A percentile compares a stretch with the other conserved stretches of the same genome.
phyloP scores from a whole-genome alignment of 2,113 vertebrate species.

The Lepus americanus region DNA sequence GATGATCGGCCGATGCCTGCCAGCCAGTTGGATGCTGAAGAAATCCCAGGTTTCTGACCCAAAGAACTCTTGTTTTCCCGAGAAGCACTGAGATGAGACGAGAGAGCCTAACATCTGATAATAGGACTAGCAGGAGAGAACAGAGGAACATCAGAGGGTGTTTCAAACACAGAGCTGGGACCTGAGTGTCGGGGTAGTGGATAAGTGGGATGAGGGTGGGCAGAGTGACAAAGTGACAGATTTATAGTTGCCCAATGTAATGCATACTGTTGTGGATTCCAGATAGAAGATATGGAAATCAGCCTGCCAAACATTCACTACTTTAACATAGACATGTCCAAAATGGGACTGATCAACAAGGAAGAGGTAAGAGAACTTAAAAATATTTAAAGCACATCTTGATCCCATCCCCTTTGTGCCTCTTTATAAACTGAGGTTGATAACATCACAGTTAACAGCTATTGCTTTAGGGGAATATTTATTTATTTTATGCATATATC shows the following conservation, averaged over 20 bases:
- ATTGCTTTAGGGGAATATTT: not conserved
- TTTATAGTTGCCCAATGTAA: not conserved
- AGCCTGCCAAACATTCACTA: constrained; percentile 96
- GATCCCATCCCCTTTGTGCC: not conserved
- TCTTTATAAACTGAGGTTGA: constrained; percentile 18
- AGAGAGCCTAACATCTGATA: not conserved
- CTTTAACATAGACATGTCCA: constrained; percentile 94
- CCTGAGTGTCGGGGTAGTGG: not conserved
- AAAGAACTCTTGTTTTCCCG: not conserved
- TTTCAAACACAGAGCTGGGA: not conserved
- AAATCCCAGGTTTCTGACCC: not conserved
- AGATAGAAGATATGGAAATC: constrained; percentile 96
- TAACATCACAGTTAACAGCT: not conserved
- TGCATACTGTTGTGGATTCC: constrained; percentile 76
- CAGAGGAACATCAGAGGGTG: not conserved
- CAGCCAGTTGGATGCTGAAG: not conserved
- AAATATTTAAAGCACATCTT: not conserved
- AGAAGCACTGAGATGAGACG: not conserved
- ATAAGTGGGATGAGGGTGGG: not conserved
- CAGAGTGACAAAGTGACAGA: not conserved
- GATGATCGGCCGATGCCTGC: not conserved
- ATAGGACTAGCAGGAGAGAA: not conserved
- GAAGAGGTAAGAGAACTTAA: constrained; percentile 92
- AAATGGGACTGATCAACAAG: constrained; percentile 93
- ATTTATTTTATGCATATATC: no score